A percentile compares a stretch with the other conserved stretches of the same genome.
These are phyloP conservation scores for Heliconius eleuchia DNA, from an alignment of 1,140 invertebrate species.

Conservation along the genomic window DNA sequence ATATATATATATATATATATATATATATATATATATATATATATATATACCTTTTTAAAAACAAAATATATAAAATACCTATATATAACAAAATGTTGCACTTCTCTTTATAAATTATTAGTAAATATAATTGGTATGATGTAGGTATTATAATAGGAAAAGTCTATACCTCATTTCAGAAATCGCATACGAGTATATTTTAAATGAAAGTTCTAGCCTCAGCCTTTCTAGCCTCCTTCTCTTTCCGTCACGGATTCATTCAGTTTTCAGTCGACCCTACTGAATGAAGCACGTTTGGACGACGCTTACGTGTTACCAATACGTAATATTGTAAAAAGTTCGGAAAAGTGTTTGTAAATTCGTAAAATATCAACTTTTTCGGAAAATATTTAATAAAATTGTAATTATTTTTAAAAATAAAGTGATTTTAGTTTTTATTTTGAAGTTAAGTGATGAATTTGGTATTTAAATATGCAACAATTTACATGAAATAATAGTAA, in stretches of 20 bases:
- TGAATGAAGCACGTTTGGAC: not conserved
- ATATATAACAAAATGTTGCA: no score
- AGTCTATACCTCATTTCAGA: no score
- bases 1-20: no score
- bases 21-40: no score
- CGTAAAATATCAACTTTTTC: not conserved
- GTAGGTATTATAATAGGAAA: no score
- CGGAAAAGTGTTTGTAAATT: not conserved
- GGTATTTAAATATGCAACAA: not conserved
- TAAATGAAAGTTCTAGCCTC: not conserved
- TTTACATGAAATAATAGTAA: not conserved
- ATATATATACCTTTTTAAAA: no score
- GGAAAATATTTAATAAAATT: not conserved
- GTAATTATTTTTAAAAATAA: not conserved
- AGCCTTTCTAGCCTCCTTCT: not conserved
- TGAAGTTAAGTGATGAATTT: not conserved
- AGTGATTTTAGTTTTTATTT: constrained; percentile 1
- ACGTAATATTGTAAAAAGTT: not conserved
- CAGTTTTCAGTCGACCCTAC: constrained; percentile 4
- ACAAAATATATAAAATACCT: no score
- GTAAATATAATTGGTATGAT: no score
- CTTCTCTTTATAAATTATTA: no score
- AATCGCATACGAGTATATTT: no score
- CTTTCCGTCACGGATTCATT: constrained; percentile 8
- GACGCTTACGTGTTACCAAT: not conserved